phyloP scores from a whole-genome alignment of 1,140 invertebrate genomes.

The Whitmania pigra region DNA sequence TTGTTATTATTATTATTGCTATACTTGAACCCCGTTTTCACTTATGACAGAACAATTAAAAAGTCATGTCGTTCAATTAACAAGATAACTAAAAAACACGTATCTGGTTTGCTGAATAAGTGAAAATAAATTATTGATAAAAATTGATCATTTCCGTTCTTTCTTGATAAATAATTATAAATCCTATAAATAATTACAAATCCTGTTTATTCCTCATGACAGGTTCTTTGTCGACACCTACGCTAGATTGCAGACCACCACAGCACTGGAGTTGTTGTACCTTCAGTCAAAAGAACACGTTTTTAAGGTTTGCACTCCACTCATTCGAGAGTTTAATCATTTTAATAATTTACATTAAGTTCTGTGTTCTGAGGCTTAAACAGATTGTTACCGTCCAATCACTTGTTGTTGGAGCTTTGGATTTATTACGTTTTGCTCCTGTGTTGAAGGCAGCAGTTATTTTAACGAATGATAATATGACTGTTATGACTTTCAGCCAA shows the following conservation, averaged over 20 bases:
- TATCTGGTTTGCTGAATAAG: too few relatives aligned
- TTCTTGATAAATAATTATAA: not conserved
- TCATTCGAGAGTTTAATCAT: too few relatives aligned
- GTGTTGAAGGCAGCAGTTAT: not conserved
- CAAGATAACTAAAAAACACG: too few relatives aligned
- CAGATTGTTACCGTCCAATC: not conserved
- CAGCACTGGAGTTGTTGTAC: not conserved
- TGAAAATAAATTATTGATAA: too few relatives aligned
- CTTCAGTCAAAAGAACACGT: not conserved
- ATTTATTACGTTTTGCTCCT: not conserved
- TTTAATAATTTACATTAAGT: too few relatives aligned
- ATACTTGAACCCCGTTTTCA: too few relatives aligned
- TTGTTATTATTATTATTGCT: too few relatives aligned
- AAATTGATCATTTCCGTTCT: too few relatives aligned
- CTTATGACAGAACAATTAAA: too few relatives aligned
- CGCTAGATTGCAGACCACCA: not conserved
- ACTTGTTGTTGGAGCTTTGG: not conserved
- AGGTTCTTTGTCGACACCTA: constrained; percentile 6
- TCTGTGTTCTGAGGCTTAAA: too few relatives aligned
- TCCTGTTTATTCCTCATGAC: not conserved
- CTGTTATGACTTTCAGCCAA: not conserved
- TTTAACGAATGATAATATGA: too few relatives aligned
- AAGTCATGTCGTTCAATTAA: too few relatives aligned
- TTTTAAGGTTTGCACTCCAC: not conserved
- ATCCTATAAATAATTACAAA: not conserved